Evolutionary conservation across 2,888 invertebrate genomes (phyloP).

Genomic region (Ecliptopera silaceata): DNA sequence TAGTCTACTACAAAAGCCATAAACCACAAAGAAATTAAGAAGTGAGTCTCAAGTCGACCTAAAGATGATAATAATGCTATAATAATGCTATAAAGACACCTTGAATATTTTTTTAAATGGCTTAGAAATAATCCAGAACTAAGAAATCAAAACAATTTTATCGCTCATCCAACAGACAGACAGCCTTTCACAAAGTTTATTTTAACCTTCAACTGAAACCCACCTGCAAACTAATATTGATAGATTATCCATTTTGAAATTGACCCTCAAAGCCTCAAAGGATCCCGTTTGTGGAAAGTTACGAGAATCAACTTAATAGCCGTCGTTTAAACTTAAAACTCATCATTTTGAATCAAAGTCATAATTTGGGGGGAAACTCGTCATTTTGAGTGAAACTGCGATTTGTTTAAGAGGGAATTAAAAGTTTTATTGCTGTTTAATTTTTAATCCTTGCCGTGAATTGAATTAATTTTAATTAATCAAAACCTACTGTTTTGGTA

Average conservation of each 20-base stretch:
- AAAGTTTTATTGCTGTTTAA: constrained; percentile 52
- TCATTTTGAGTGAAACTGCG: constrained; percentile 43
- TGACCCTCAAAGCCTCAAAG: constrained; percentile 9
- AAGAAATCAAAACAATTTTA: too few species aligned
- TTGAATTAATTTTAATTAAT: constrained; percentile 13
- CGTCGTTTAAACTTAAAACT: constrained; percentile 26
- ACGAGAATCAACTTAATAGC: constrained; percentile 25
- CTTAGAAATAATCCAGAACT: too few species aligned
- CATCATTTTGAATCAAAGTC: constrained; percentile 27
- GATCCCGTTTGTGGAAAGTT: constrained; percentile 19
- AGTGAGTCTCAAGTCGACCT: too few species aligned
- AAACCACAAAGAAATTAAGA: too few species aligned
- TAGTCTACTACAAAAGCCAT: too few species aligned
- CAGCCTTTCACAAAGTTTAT: neutral
- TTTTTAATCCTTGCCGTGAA: constrained; percentile 45
- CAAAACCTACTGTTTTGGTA: neutral
- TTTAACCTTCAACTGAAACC: neutral
- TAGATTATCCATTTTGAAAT: constrained; percentile 21
- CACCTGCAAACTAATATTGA: constrained; percentile 18
- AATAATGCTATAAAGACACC: too few species aligned
- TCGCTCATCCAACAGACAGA: too few species aligned
- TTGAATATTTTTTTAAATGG: too few species aligned
- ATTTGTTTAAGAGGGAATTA: constrained; percentile 47
- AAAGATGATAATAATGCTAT: too few species aligned
- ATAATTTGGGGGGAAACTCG: constrained; percentile 25